Percentiles rank a stretch among this genome's conserved stretches.
Conservation (phyloP, 2,113 vertebrate genomes). For the Sakesphorus luctuosus region DNA sequence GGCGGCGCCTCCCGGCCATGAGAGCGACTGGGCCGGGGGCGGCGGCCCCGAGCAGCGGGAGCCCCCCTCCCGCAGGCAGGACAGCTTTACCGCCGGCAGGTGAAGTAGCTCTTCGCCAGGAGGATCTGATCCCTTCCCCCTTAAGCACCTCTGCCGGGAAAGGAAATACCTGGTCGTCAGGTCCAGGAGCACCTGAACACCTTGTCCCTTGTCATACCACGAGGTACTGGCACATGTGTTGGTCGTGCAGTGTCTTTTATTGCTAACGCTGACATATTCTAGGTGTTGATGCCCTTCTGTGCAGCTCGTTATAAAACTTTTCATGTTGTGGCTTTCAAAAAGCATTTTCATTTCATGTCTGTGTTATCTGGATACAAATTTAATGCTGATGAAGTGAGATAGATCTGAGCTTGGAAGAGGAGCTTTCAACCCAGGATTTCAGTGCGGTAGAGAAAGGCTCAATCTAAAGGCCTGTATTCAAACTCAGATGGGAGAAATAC, state of each 20-base stretch:
- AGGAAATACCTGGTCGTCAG: neutral
- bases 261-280: neutral
- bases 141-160: neutral
- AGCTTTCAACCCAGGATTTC: neutral
- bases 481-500: neutral
- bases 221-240: neutral
- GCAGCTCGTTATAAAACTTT: neutral
- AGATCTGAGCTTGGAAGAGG: neutral
- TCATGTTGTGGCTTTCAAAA: neutral
- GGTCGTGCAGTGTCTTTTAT: neutral
- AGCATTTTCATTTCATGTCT: neutral
- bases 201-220: neutral
- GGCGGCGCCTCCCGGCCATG: neutral
- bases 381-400: neutral
- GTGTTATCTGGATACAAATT: neutral
- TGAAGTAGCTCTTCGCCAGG: neutral
- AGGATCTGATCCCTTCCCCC: neutral
- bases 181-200: neutral
- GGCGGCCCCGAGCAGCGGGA: neutral
- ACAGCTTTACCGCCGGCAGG: neutral
- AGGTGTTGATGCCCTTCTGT: neutral
- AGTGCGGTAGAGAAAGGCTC: neutral
- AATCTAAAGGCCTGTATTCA: neutral
- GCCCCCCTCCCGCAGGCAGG: neutral
- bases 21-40: neutral